These are phyloP conservation scores for Drosophila mercatorum DNA, from an alignment of 2,888 invertebrate genomes.

Conservation along the genomic window DNA sequence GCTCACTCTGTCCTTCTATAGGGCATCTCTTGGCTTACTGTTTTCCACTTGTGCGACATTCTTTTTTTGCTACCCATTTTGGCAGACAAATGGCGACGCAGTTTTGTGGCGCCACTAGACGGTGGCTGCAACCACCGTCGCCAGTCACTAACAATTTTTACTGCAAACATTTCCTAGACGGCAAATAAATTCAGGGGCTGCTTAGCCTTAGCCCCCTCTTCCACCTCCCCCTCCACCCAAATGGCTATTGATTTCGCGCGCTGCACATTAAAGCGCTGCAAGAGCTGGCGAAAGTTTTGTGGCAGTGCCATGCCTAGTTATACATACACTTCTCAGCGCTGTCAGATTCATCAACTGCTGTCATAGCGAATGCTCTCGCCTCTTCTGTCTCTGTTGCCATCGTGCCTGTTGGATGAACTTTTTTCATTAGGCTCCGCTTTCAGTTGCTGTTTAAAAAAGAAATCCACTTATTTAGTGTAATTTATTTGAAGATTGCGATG, in stretches of 20 bases:
- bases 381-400: not conserved
- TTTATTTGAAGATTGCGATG: slow-evolving; percentile 13
- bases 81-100: slow-evolving; percentile 76
- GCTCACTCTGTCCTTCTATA: not conserved
- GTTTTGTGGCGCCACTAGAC: slow-evolving; percentile 67
- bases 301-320: slow-evolving; percentile 50
- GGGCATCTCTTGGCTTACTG: slow-evolving; percentile 9
- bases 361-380: slow-evolving; percentile 28
- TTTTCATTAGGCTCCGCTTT: slow-evolving; percentile 49
- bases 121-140: slow-evolving; percentile 49
- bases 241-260: slow-evolving; percentile 49
- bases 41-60: not conserved
- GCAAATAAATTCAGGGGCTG: slow-evolving; percentile 63
- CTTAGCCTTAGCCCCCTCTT: slow-evolving; percentile 24
- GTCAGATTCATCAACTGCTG: slow-evolving; percentile 67
- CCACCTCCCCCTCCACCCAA: not conserved
- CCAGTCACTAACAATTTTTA: slow-evolving; percentile 69
- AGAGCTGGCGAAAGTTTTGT: slow-evolving; percentile 43
- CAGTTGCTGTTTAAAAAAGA: slow-evolving; percentile 23
- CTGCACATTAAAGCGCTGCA: slow-evolving; percentile 56
- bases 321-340: slow-evolving; percentile 33
- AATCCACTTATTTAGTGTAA: slow-evolving; percentile 23
- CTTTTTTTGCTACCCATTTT: slow-evolving; percentile 51
- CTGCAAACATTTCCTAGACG: slow-evolving; percentile 62
- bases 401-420: slow-evolving; percentile 31